A percentile compares a stretch with the other conserved stretches of the same genome.
Conservation (phyloP, 2,888 invertebrate species). For the Nowickia ferox region DNA sequence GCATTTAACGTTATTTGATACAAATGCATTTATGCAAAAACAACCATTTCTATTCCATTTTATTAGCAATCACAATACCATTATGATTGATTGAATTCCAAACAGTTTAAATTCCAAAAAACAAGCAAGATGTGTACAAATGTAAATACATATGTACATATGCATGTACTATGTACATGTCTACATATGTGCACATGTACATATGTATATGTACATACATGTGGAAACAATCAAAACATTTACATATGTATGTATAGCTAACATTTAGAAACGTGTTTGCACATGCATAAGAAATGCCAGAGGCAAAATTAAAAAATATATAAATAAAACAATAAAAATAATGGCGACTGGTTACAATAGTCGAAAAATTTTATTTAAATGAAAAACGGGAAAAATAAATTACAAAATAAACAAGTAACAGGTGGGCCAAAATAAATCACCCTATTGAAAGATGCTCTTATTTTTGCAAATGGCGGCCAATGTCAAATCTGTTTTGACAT, state of each 20-base stretch:
- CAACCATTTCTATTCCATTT: not conserved
- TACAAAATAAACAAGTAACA: no score
- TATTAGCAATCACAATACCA: constrained; percentile 25
- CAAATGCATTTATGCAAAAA: not conserved
- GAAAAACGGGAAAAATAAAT: not conserved
- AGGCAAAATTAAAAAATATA: not conserved
- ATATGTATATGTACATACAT: no score
- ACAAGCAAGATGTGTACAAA: not conserved
- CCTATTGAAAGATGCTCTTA: no score
- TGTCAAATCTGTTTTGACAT: no score
- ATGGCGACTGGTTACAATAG: not conserved
- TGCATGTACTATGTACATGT: no score
- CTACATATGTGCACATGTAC: no score
- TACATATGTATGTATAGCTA: not conserved
- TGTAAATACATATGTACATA: no score
- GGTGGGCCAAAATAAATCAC: no score
- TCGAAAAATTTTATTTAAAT: not conserved
- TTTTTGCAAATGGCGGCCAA: no score
- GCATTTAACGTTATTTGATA: not conserved
- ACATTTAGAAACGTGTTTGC: constrained; percentile 14
- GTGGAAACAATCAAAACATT: not conserved
- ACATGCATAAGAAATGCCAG: constrained; percentile 8
- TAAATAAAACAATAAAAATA: constrained; percentile 4
- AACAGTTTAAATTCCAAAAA: constrained; percentile 3
- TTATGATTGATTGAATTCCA: constrained; percentile 47